Percentiles rank a stretch among this genome's conserved stretches.
Evolutionary conservation across 2,797 vertebrate species (phyloP).

Genomic region (Orestias chungarensis): DNA sequence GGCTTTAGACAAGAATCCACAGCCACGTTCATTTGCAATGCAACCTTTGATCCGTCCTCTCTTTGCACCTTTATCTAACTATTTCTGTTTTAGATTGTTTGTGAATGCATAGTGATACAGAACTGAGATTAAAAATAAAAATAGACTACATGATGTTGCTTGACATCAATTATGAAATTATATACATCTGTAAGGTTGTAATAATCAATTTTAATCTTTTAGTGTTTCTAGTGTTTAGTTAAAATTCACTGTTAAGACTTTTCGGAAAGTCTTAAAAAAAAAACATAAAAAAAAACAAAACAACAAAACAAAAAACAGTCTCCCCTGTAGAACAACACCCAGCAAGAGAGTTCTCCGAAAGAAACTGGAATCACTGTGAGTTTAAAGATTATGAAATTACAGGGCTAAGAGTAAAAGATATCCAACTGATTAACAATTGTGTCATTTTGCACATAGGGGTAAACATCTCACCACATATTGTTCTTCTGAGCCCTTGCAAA

Average conservation of each 20-base stretch:
- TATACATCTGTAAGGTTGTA: slow-evolving; percentile 29
- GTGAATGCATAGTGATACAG: slow-evolving; percentile 10
- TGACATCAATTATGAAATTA: slow-evolving; percentile 16
- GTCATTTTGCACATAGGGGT: slow-evolving; percentile 22
- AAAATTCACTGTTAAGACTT: not conserved
- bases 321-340: not conserved
- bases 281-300: slow-evolving; percentile 34
- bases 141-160: slow-evolving; percentile 21
- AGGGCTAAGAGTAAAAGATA: slow-evolving; percentile 7
- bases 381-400: slow-evolving; percentile 23
- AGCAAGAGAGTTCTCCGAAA: not conserved
- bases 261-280: not conserved
- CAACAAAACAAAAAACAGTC: slow-evolving; percentile 31
- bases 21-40: slow-evolving; percentile 58
- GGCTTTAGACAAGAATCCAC: slow-evolving; percentile 72
- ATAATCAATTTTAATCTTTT: slow-evolving; percentile 5
- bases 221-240: slow-evolving; percentile 13
- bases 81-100: slow-evolving; percentile 14
- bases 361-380: slow-evolving; percentile 18
- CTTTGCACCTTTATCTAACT: slow-evolving; percentile 64
- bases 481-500: slow-evolving; percentile 46
- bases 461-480: slow-evolving; percentile 28
- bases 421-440: slow-evolving; percentile 15
- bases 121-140: not conserved
- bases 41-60: slow-evolving; percentile 66